Conservation (phyloP, 2,888 invertebrate species). For the Heliconius cydno region DNA sequence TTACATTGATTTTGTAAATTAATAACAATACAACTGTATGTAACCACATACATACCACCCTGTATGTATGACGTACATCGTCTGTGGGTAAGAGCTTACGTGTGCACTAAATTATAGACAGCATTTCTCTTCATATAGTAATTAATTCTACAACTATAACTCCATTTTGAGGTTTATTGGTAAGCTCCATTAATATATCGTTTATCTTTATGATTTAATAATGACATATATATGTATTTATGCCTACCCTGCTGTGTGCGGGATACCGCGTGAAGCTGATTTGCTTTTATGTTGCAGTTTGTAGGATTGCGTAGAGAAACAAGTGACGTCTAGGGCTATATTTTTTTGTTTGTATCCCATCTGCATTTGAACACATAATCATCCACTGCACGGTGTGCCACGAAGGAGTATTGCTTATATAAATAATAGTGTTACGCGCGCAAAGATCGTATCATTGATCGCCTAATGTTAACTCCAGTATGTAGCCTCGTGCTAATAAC, state of each 20-base stretch:
- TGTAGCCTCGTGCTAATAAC: slow-evolving; percentile 6
- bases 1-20: background rate
- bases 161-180: background rate
- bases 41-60: too few relatives aligned
- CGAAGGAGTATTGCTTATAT: background rate
- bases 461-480: slow-evolving; percentile 21
- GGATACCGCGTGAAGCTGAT: too few relatives aligned
- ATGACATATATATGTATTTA: background rate
- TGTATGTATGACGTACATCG: background rate
- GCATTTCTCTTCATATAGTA: slow-evolving; percentile 9
- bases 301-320: too few relatives aligned
- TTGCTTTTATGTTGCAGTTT: too few relatives aligned
- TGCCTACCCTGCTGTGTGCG: too few relatives aligned
- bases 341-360: too few relatives aligned
- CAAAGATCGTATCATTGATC: too few relatives aligned
- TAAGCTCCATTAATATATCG: background rate
- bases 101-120: slow-evolving; percentile 22
- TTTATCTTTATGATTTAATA: background rate
- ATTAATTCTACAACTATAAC: slow-evolving; percentile 2
- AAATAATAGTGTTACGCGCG: too few relatives aligned
- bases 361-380: background rate
- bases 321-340: too few relatives aligned
- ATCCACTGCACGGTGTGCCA: background rate
- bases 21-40: background rate
- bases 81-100: slow-evolving; percentile 8